Base-by-base conservation (phyloP, 2,113 vertebrate species). In the Dendrocopos noguchii region DNA sequence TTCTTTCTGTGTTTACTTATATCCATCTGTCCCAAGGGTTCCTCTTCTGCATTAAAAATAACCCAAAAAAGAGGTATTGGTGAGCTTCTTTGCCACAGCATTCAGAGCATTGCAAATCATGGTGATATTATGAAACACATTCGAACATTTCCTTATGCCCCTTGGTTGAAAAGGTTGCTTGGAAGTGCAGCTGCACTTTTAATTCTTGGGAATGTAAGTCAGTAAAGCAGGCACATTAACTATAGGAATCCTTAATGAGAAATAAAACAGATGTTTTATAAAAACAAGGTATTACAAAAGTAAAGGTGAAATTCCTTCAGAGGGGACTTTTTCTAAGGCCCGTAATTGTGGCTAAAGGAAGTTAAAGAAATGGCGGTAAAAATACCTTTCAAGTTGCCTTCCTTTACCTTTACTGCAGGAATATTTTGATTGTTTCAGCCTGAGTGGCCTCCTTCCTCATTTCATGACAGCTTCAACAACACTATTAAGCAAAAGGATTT, bases 91-190 rank as follows among this genome's bases (percentile, higher is more conserved):
- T 92, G 57, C 59, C 86, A 63, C 29, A 86, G 12, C 84, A 91
- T 79, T 76, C 79, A 88, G 34, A 93, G 61, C 34, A 81, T 78
- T 83, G 93, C 53, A 94, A 88, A 87, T 94, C 74, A 72, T 6
- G 2, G 25, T 67, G 6, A 0, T 83, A 86, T 72, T 77, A 42
- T 50, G 63, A 90, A 93, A 81, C 14, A 70, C 13, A 21, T 74
- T 53, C 87, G n/a, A 93, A 75, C 0, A 1, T 73, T 95, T 91
- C 70, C 47, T 71, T 88, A 50, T 81, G 82, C 63, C 50, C 31
- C 24, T 74, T 68, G 52, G 11, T 91, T 90, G 56, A 84, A 86
- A 36, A 79, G 29, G n/a, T 27, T 92, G 27, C 59, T 76, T 87
- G 73, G 55, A 80, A 86, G 53, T 17, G 13, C 6, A 2, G 75